Conservation (phyloP, 2,888 invertebrate species). For the Lamellibrachia satsuma region DNA sequence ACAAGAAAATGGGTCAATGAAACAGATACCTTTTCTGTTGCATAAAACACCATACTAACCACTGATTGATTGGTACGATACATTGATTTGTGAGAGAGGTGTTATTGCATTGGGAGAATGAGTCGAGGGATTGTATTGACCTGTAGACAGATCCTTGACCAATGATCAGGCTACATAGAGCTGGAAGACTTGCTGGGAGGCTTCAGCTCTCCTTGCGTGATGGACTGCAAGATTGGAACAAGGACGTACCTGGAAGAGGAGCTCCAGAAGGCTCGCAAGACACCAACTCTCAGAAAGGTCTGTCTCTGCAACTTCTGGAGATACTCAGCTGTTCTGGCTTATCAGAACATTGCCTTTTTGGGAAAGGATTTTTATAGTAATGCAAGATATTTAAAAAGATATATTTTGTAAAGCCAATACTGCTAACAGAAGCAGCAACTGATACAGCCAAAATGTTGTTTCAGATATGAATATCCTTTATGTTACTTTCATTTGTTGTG, state of each 20-base stretch:
- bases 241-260: conserved; percentile 95
- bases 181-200: conserved; percentile 91
- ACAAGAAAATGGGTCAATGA: not conserved
- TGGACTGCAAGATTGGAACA: conserved; percentile 97
- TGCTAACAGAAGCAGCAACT: not conserved
- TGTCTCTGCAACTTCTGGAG: conserved; percentile 28
- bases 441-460: not conserved
- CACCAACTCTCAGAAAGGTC: conserved; percentile 81
- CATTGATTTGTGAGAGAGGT: not conserved
- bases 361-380: not conserved
- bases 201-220: conserved; percentile 91
- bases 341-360: not conserved
- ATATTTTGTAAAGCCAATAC: not conserved
- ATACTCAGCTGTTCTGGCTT: not conserved
- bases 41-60: too few species aligned
- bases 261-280: conserved; percentile 91
- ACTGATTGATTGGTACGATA: too few species aligned
- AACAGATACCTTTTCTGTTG: too few species aligned
- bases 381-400: not conserved
- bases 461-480: not conserved
- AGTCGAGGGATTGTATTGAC: too few species aligned
- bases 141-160: conserved; percentile 40
- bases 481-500: not conserved
- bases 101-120: not conserved
- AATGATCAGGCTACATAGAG: conserved; percentile 76